Evolutionary conservation across 2,888 invertebrate genomes (phyloP).

Genomic region (Microdon myrmicae): DNA sequence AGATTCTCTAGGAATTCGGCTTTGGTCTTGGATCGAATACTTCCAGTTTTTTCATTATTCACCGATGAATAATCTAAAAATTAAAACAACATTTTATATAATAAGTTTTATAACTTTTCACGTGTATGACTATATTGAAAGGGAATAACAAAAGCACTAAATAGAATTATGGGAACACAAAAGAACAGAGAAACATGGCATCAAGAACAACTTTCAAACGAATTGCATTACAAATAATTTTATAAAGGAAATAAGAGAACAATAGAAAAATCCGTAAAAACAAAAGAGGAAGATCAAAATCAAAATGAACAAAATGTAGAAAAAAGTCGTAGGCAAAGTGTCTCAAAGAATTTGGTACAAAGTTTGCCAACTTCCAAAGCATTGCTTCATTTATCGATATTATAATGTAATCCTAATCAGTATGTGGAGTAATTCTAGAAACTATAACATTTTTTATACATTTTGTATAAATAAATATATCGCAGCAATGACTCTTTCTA

Average conservation of each 20-base stretch:
- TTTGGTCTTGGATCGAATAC: conserved; percentile 66
- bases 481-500: no score
- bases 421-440: no score
- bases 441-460: no score
- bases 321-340: no score
- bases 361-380: conserved; percentile 18
- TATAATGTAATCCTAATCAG: no score
- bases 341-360: no score
- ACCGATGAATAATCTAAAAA: conserved; percentile 65
- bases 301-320: no score
- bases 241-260: conserved; percentile 29
- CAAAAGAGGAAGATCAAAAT: no score
- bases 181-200: conserved; percentile 20
- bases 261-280: neutral
- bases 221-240: conserved; percentile 43
- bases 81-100: neutral
- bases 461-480: no score
- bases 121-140: no score
- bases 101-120: neutral
- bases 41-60: conserved; percentile 66
- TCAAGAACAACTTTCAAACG: conserved; percentile 11
- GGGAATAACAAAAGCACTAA: neutral
- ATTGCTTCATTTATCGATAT: no score
- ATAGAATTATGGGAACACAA: conserved; percentile 1
- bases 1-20: conserved; percentile 82